Conservation (phyloP, 2,797 vertebrate genomes). For the Emys orbicularis region DNA sequence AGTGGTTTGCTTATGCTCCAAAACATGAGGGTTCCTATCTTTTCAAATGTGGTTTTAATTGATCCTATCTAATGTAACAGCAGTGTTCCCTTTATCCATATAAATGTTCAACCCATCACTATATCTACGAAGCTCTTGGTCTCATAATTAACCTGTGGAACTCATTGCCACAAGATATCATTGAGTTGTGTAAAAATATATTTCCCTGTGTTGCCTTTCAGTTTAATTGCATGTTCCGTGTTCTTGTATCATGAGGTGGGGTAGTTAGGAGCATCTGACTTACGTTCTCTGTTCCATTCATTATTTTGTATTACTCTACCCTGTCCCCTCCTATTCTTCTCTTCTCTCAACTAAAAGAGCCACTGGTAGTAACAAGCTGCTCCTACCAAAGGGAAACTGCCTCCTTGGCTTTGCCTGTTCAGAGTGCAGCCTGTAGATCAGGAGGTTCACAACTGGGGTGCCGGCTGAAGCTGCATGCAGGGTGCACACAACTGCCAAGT, state of each 20-base stretch:
- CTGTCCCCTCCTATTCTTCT: background rate
- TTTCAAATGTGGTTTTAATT: background rate
- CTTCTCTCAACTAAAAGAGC: constrained; percentile 17
- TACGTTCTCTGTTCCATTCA: background rate
- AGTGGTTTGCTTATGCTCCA: background rate
- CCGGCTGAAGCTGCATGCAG: background rate
- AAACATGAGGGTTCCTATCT: accelerated
- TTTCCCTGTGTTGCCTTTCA: constrained; percentile 47
- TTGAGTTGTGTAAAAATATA: constrained; percentile 26
- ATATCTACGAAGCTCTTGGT: constrained; percentile 48
- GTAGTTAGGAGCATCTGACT: background rate
- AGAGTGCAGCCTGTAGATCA: accelerated
- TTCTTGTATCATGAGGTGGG: constrained; percentile 7
- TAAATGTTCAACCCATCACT: background rate
- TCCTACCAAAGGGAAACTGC: background rate
- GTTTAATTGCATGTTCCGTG: constrained; percentile 14
- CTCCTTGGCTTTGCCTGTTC: background rate
- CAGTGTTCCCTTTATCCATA: background rate
- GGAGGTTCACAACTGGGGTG: background rate
- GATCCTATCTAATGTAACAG: constrained; percentile 3
- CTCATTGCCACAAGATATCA: no score
- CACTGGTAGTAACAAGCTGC: background rate
- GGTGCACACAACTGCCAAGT: background rate
- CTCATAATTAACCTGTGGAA: background rate
- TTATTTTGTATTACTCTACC: background rate